Evolutionary conservation across 2,888 invertebrate genomes (phyloP).

Genomic region (Machimus rusticus): DNA sequence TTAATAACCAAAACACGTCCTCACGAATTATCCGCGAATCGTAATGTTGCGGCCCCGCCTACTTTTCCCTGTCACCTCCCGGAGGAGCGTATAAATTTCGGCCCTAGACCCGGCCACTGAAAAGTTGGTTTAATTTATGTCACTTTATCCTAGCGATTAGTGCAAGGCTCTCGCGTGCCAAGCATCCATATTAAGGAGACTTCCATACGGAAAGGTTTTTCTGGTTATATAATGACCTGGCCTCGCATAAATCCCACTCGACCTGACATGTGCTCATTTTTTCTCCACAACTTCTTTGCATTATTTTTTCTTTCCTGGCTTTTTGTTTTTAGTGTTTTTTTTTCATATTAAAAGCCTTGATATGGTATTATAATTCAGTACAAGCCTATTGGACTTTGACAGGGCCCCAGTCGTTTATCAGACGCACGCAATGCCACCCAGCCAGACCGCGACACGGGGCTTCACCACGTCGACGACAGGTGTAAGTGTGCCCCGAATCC

Average conservation of each 20-base stretch:
- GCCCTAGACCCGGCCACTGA: neutral
- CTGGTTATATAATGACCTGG: neutral
- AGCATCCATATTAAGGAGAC: neutral
- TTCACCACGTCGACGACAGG: neutral
- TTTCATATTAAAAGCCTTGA: neutral
- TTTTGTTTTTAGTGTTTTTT: neutral
- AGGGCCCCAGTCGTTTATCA: neutral
- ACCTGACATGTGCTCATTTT: slow-evolving; percentile 27
- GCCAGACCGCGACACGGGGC: neutral
- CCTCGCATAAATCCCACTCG: slow-evolving; percentile 9
- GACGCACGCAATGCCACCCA: slow-evolving; percentile 17
- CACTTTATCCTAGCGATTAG: neutral
- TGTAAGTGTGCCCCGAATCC: neutral
- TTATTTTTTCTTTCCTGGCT: neutral
- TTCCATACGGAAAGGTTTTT: neutral
- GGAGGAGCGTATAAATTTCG: neutral
- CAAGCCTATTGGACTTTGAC: slow-evolving; percentile 32
- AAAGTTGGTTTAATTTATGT: slow-evolving; percentile 24
- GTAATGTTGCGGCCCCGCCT: neutral
- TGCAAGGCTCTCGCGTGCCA: neutral
- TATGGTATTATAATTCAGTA: slow-evolving; percentile 26
- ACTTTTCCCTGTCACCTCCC: neutral
- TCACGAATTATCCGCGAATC: neutral
- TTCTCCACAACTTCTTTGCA: neutral
- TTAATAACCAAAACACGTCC: neutral